These are phyloP conservation scores for Laticauda colubrina DNA, from an alignment of 2,113 vertebrate genomes.

Conservation along the genomic window DNA sequence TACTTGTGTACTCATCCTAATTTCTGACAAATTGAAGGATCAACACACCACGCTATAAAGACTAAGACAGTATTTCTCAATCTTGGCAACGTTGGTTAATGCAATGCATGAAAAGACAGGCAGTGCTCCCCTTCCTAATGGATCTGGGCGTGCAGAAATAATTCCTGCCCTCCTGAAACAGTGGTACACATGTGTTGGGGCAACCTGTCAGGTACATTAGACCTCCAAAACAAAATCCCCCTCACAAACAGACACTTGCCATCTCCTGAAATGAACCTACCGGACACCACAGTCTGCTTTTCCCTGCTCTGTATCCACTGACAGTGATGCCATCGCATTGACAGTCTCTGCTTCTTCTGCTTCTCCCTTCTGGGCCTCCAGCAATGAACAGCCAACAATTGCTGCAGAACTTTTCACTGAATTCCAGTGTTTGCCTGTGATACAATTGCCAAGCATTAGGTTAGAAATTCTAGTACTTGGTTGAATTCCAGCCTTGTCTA, in stretches of 20 bases:
- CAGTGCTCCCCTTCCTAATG: neutral
- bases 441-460: neutral
- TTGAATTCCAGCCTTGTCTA: neutral
- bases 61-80: neutral
- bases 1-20: neutral
- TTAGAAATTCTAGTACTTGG: neutral
- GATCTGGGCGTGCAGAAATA: neutral
- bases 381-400: conserved; percentile 74
- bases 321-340: conserved; percentile 89
- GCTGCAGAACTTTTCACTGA: conserved; percentile 73
- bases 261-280: conserved; percentile 43
- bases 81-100: neutral
- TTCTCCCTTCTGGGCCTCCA: conserved; percentile 85
- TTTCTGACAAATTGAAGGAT: neutral
- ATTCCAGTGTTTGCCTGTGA: conserved; percentile 85
- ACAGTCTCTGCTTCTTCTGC: conserved; percentile 86
- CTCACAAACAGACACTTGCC: neutral
- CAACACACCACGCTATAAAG: neutral
- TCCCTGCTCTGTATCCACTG: conserved; percentile 79
- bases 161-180: neutral
- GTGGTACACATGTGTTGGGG: neutral
- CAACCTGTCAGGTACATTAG: neutral
- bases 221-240: neutral
- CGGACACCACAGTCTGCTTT: conserved; percentile 64
- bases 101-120: no score